These are phyloP conservation scores for Allygus modestus DNA, from an alignment of 2,888 invertebrate genomes.

Conservation along the genomic window DNA sequence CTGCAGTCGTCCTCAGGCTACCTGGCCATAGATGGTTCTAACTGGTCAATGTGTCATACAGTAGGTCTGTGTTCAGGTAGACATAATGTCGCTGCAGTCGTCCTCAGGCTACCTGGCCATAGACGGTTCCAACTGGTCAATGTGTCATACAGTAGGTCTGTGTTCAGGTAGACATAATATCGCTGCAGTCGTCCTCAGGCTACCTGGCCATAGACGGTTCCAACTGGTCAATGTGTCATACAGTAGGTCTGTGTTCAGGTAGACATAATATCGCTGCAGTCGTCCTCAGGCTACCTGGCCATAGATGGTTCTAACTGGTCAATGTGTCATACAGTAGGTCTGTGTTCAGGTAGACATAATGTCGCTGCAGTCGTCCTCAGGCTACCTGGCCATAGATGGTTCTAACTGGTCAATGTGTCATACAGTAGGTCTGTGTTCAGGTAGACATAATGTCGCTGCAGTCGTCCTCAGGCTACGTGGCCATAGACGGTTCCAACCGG, in stretches of 20 bases:
- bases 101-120: slow-evolving; percentile 75
- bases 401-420: slow-evolving; percentile 91
- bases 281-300: slow-evolving; percentile 74
- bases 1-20: neutral
- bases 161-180: slow-evolving; percentile 14
- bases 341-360: slow-evolving; percentile 17
- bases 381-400: slow-evolving; percentile 80
- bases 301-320: slow-evolving; percentile 88
- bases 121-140: slow-evolving; percentile 88
- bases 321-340: too few species aligned
- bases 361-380: neutral
- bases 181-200: neutral
- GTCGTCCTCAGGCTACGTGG: slow-evolving; percentile 72
- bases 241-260: too few species aligned
- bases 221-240: too few species aligned
- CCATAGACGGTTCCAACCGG: slow-evolving; percentile 88
- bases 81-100: neutral
- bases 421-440: too few species aligned
- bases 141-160: too few species aligned
- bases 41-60: too few species aligned
- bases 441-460: slow-evolving; percentile 1
- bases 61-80: too few species aligned
- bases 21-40: slow-evolving; percentile 83
- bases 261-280: neutral
- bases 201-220: slow-evolving; percentile 82